phyloP scores from a whole-genome alignment of 2,113 vertebrate genomes.

The Ascaphus truei region DNA sequence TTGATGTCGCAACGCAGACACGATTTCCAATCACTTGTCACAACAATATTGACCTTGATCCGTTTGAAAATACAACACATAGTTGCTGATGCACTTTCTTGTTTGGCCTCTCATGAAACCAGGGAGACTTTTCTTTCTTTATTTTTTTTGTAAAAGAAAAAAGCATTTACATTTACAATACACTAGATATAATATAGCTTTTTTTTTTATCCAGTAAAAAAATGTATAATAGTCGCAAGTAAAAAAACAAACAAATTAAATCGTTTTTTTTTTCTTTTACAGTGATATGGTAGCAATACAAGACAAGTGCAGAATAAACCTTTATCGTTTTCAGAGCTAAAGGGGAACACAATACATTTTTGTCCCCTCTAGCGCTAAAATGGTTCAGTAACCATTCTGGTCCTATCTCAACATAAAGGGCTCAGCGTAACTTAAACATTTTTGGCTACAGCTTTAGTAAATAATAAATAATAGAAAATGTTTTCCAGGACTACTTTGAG shows the following conservation, averaged over 20 bases:
- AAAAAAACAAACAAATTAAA: constrained; percentile 64
- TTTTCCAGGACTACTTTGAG: constrained; percentile 32
- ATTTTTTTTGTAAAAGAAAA: constrained; percentile 39
- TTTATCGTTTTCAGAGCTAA: constrained; percentile 37
- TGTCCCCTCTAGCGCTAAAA: neutral
- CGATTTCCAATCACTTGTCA: constrained; percentile 44
- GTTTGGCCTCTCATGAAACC: neutral
- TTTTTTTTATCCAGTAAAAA: constrained; percentile 61
- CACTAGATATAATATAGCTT: constrained; percentile 60
- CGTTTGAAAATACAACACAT: constrained; percentile 40
- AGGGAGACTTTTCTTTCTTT: neutral
- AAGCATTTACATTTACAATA: constrained; percentile 53
- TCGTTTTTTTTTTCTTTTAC: constrained; percentile 57
- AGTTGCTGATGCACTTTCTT: too few relatives aligned
- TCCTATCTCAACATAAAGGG: constrained; percentile 53
- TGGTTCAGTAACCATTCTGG: constrained; percentile 46
- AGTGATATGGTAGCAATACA: constrained; percentile 66
- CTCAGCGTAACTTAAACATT: constrained; percentile 51
- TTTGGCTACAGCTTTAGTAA: constrained; percentile 67
- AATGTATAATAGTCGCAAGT: constrained; percentile 63
- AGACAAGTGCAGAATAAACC: constrained; percentile 51
- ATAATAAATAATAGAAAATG: constrained; percentile 49
- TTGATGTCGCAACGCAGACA: constrained; percentile 33
- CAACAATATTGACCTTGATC: constrained; percentile 42
- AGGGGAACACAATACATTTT: neutral